Evolutionary conservation across 2,113 vertebrate species (phyloP).

Genomic region (Lates calcarifer): DNA sequence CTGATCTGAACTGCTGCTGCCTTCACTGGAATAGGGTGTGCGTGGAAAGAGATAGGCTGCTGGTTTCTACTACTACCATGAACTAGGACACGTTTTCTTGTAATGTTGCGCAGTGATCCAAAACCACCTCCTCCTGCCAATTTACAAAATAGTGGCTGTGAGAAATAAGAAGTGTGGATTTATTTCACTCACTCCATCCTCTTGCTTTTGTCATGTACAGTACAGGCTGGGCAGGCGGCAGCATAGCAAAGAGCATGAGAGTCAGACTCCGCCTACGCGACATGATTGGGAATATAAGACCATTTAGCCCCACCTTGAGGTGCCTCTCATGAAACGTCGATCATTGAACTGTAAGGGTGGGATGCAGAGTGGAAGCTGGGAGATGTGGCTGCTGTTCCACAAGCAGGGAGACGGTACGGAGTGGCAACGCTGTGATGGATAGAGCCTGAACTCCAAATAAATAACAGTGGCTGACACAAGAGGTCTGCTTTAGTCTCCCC

Average conservation of each 20-base stretch:
- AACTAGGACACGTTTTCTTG: constrained; percentile 51
- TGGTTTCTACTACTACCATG: constrained; percentile 58
- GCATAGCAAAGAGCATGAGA: constrained; percentile 76
- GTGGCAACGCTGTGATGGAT: constrained; percentile 70
- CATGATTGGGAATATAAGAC: constrained; percentile 77
- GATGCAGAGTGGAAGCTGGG: constrained; percentile 66
- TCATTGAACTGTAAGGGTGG: constrained; percentile 72
- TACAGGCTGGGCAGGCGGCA: constrained; percentile 81
- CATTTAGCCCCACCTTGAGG: constrained; percentile 80
- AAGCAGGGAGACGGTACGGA: constrained; percentile 41
- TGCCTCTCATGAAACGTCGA: constrained; percentile 77
- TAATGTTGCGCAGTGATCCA: constrained; percentile 53
- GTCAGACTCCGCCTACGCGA: constrained; percentile 77
- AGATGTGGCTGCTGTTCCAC: constrained; percentile 54
- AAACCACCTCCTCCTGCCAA: constrained; percentile 29
- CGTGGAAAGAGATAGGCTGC: constrained; percentile 62
- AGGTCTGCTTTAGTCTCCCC: constrained; percentile 72
- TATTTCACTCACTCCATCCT: constrained; percentile 85
- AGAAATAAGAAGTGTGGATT: constrained; percentile 67
- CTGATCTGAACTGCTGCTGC: constrained; percentile 79
- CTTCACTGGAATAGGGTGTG: constrained; percentile 71
- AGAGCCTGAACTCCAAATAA: constrained; percentile 76
- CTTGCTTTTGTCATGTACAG: constrained; percentile 84
- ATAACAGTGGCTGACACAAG: constrained; percentile 70
- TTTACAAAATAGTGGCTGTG: constrained; percentile 36